Evolutionary conservation across 2,113 vertebrate species (phyloP).

Genomic region (Triplophysa tibetana): DNA sequence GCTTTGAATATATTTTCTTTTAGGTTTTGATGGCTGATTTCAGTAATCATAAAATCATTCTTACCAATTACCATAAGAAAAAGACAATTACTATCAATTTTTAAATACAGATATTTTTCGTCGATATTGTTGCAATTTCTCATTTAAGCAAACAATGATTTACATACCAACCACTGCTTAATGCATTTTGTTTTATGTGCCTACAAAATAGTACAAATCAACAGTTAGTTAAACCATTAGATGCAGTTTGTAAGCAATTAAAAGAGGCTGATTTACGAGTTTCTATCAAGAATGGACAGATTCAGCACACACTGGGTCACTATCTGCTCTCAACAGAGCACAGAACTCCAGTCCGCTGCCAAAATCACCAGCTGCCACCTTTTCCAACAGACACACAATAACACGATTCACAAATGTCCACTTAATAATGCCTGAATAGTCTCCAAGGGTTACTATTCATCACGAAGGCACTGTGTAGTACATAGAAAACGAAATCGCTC

Average conservation of each 20-base stretch:
- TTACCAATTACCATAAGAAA: too few relatives aligned
- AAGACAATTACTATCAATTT: not conserved
- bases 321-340: slow-evolving; percentile 54
- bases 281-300: slow-evolving; percentile 31
- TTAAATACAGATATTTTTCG: too few relatives aligned
- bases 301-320: slow-evolving; percentile 45
- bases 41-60: too few relatives aligned
- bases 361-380: slow-evolving; percentile 65
- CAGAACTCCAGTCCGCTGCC: slow-evolving; percentile 53
- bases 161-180: too few relatives aligned
- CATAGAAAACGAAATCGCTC: not conserved
- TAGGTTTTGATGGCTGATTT: too few relatives aligned
- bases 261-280: slow-evolving; percentile 16
- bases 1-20: too few relatives aligned
- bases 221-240: slow-evolving; percentile 21
- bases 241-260: not conserved
- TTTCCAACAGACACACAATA: slow-evolving; percentile 65
- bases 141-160: too few relatives aligned
- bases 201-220: not conserved
- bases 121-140: too few relatives aligned
- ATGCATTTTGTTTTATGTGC: too few relatives aligned
- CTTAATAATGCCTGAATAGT: slow-evolving; percentile 61
- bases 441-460: slow-evolving; percentile 49
- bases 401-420: slow-evolving; percentile 62
- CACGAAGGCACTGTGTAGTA: slow-evolving; percentile 37